Percentiles rank a stretch among this genome's conserved stretches.
Conservation (phyloP, 2,113 vertebrate species). For the Tylochromis polylepis region DNA sequence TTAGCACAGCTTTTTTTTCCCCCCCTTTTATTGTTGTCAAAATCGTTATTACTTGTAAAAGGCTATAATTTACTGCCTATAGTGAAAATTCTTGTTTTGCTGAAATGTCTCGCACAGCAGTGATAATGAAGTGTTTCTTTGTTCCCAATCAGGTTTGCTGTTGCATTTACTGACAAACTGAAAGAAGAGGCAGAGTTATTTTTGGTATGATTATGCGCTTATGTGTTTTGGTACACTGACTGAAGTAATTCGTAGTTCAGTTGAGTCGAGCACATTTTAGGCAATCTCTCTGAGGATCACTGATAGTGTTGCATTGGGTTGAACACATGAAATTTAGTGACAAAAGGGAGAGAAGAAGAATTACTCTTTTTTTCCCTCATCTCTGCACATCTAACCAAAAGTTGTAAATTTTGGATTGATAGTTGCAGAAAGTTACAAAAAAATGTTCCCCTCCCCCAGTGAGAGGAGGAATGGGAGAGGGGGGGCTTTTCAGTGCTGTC, state of each 20-base stretch:
- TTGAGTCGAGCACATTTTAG: neutral
- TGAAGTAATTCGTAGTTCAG: neutral
- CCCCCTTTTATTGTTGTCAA: neutral
- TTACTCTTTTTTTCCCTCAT: neutral
- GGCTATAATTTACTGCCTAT: neutral
- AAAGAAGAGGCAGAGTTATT: conserved; percentile 76
- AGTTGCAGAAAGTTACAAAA: neutral
- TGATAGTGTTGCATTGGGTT: neutral
- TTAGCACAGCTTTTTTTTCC: neutral
- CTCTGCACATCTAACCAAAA: neutral
- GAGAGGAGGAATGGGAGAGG: neutral
- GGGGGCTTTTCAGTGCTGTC: neutral
- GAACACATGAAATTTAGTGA: neutral
- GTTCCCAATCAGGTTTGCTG: conserved; percentile 80
- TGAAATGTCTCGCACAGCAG: neutral
- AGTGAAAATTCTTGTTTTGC: neutral
- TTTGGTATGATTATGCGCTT: conserved; percentile 77
- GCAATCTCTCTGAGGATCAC: neutral
- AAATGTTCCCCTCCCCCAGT: neutral
- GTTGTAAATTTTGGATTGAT: neutral
- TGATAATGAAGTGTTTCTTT: conserved; percentile 22
- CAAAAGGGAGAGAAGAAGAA: neutral
- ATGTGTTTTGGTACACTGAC: neutral
- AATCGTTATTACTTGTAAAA: conserved; percentile 1
- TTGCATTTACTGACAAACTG: conserved; percentile 85